phyloP scores from a whole-genome alignment of 2,888 invertebrate genomes.

The Limulus polyphemus region DNA sequence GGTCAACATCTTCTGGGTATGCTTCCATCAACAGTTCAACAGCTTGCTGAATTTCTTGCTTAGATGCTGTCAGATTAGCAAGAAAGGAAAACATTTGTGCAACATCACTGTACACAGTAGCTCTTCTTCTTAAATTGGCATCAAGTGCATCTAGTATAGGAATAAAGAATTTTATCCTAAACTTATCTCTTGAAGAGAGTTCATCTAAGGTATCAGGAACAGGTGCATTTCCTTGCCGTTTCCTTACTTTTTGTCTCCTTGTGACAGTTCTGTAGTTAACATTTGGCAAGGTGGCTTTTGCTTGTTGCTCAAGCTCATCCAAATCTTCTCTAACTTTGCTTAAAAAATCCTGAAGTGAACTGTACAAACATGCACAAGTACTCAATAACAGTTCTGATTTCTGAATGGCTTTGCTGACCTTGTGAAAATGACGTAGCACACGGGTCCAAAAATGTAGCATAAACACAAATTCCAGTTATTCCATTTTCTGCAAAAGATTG shows the following conservation, averaged over 20 bases:
- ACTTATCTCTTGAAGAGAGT: too few species aligned
- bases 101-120: too few species aligned
- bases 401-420: background rate
- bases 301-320: background rate
- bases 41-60: too few species aligned
- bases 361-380: background rate
- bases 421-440: background rate
- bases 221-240: background rate
- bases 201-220: too few species aligned
- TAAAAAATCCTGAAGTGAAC: background rate
- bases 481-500: conserved; percentile 2
- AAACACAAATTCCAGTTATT: conserved; percentile 1
- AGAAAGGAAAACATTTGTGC: too few species aligned
- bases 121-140: too few species aligned
- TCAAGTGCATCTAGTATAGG: too few species aligned
- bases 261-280: background rate
- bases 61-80: too few species aligned
- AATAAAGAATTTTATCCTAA: too few species aligned
- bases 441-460: background rate
- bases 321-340: background rate
- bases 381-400: background rate
- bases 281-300: background rate
- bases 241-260: background rate
- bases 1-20: background rate
- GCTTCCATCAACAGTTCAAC: background rate